phyloP scores from a whole-genome alignment of 2,888 invertebrate genomes.

The Drosophila barbarae region DNA sequence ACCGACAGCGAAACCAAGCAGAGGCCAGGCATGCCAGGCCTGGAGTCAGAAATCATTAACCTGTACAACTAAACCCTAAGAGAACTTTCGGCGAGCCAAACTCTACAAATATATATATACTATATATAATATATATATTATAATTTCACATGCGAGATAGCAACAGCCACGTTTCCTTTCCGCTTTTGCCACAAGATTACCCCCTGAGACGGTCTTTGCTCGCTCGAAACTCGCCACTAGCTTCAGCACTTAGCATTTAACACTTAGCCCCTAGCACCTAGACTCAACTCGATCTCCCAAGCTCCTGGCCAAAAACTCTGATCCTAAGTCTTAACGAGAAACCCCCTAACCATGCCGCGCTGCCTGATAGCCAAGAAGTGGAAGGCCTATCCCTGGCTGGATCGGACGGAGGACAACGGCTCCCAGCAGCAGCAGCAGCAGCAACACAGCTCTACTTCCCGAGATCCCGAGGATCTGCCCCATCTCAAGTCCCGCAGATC shows the following conservation, averaged over 20 bases:
- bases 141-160: slow-evolving; percentile 66
- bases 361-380: slow-evolving; percentile 98
- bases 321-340: slow-evolving; percentile 6
- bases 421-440: slow-evolving; percentile 45
- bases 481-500: slow-evolving; percentile 81
- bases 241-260: slow-evolving; percentile 65
- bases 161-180: slow-evolving; percentile 69
- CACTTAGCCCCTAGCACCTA: slow-evolving; percentile 16
- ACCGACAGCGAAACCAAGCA: slow-evolving; percentile 10
- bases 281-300: slow-evolving; percentile 24
- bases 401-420: slow-evolving; percentile 81
- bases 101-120: slow-evolving; percentile 46
- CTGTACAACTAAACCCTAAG: slow-evolving; percentile 54
- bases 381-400: slow-evolving; percentile 91
- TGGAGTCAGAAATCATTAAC: slow-evolving; percentile 23
- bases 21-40: slow-evolving; percentile 53
- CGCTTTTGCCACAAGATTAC: slow-evolving; percentile 66
- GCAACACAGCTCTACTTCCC: slow-evolving; percentile 34
- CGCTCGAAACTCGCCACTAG: slow-evolving; percentile 65
- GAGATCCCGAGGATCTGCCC: slow-evolving; percentile 62
- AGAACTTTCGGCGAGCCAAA: slow-evolving; percentile 69
- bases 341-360: slow-evolving; percentile 86
- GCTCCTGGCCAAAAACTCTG: slow-evolving; percentile 27
- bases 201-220: slow-evolving; percentile 67
- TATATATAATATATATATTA: slow-evolving; percentile 40